Base-by-base conservation (phyloP, 2,113 vertebrate genomes). In the Vicugna pacos region DNA sequence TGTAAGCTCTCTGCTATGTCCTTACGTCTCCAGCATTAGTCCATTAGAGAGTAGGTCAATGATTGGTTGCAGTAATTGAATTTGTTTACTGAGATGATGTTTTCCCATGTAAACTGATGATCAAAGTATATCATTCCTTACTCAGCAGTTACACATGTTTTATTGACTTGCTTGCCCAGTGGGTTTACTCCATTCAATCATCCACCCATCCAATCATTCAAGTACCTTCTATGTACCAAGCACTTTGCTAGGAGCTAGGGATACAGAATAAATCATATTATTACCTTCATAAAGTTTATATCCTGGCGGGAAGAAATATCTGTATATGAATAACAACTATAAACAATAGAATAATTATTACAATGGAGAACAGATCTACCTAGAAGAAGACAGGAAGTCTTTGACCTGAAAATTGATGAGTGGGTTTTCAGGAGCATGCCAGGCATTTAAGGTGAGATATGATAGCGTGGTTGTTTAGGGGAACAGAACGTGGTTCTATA, bases 41-140 rank as follows among this genome's bases (percentile, higher is more conserved):
- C 19, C 32, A 30, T 42, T 80, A 82, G 79, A 93, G 8, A 72
- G 19, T 73, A 76, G 38, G 88, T 67, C 13, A 67, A 17, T 58
- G 81, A 65, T 52, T 85, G 17, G 3, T 80, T 76, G 13, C 11
- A 81, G 35, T 48, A 83, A 50, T 64, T 93, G 22, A 14, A 77
- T 80, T 72, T 90, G n/a, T 38, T 95, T 91, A 86, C 64, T 92
- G 28, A 95, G 60, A 75, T 65, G 60, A 75, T 65, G 10, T 50
- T 91, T 89, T 89, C 67, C 5, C 30, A 60, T 72, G 16, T 80
- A 48, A 76, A 15, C 24, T 76, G 38, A 52, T 58, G 5, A 81
- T 2, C 14, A 73, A 80, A 91, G 8, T 48, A 72, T 38, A 91
- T 19, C 15, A 26, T 48, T 64, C 8, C 60, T 38, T 52, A 87